Base-by-base conservation (phyloP, 2,113 vertebrate species). In the Carassius gibelio region DNA sequence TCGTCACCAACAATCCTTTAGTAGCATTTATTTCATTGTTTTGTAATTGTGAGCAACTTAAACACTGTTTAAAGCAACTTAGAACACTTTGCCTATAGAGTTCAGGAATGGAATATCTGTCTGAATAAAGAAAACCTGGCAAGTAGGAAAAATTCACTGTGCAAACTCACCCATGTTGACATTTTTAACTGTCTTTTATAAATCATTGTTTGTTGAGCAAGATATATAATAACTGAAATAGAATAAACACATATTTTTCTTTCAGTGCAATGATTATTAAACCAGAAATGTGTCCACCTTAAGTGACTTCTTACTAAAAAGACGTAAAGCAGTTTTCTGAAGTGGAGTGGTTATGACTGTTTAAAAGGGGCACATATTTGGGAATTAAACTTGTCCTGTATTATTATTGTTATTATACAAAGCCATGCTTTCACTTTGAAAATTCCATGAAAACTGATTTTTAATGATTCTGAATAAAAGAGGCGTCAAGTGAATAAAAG, bases 121-220 rank as follows among this genome's bases (percentile, higher is more conserved):
- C 38, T 23, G 36, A 78, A 3, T 68, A 4, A 3, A 68, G 50
- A 66, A 52, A 66, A 50, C 8, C 55, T 77, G 59, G 61, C 69
- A 38, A 59, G 36, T 50, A 81, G 48, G 17, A 66, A 75, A 38
- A 59, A 55, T 81, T 83, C 78, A 78, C 83, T 82, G 79, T 57
- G 80, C 59, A 68, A 75, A 77, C 64, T 64, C 59, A 23, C 72
- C 23, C 82, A 74, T 81, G 78, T 72, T 82, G 23, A 74, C 55
- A 30, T 83, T 88, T 88, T 79, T 80, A 86, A 81, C 30, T 45
- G 13, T 79, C 69, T 85, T 86, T 78, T 78, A 86, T 30, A 82
- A 64, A 74, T 64, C 38, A 34, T 42, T 17, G 13, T 36, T 66
- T 17, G 64, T 74, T 84, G 66, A 42, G 42, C 3, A 30, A 68